Base-by-base conservation (phyloP, 2,888 invertebrate genomes). In the Drosophila sordidula region DNA sequence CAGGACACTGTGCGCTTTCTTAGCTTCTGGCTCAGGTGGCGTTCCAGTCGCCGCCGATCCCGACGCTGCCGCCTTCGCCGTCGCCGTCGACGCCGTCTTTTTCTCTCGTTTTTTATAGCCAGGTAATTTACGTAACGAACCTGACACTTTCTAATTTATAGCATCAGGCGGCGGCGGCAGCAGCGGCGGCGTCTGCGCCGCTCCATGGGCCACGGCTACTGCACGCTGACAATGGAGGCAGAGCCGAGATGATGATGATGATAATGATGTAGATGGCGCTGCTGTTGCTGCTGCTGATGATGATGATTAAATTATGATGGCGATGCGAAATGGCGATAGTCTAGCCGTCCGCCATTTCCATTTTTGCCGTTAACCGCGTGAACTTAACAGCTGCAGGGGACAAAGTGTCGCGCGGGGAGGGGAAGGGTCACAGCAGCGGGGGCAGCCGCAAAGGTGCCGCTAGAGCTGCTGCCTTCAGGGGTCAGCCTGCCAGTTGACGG, bases 121-220 rank as follows among this genome's bases (percentile, higher is more conserved):
- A 90, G 90, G 90, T 90, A 89, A 90, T 90, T 88, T 90, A 86
- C 78, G 79, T 86, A 80, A 90, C 87, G 79, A 86, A 86, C 79
- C 87, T 90, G 90, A 82, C 89, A 90, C 84, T 89, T 88, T 78
- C 78, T 87, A 89, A 90, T 90, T 90, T 90, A 89, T 87, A 74
- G 81, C 70, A 76, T 61, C 71, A 67, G 76, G 49, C 65, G n/a
- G 50, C 57, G 41, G 55, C 52, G 39, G 50, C 45, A 26, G 8
- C 50, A 39, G 14, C 70, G 47, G 44, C 71, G 42, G 34, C 51
- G 46, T 41, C 61, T 75, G 55, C 44, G 38, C 55, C 45, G 46
- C 26, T 66, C 26, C 46, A 25, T 11, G 45, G 67, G 26, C 45
- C 38, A 25, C 3, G 46, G 38, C 29, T 47, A 51, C 55, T 22